These are phyloP conservation scores for Solen grandis DNA, from an alignment of 1,140 invertebrate species.

Conservation along the genomic window DNA sequence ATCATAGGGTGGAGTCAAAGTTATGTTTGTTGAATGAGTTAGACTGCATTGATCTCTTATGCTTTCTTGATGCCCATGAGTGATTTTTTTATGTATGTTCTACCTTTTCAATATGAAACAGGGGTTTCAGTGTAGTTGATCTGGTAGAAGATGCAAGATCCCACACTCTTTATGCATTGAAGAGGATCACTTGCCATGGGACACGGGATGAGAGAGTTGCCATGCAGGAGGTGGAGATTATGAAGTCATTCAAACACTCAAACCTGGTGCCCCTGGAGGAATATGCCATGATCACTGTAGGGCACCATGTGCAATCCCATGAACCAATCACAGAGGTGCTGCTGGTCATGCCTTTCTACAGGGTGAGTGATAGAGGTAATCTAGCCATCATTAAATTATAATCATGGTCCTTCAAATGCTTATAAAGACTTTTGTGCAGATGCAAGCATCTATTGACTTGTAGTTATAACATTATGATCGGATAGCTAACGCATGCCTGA, in stretches of 20 bases:
- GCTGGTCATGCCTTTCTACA: constrained; percentile 90
- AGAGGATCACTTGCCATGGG: constrained; percentile 90
- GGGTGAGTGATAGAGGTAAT: constrained; percentile 83
- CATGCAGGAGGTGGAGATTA: constrained; percentile 88
- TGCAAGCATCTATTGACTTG: too few relatives aligned
- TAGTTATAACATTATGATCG: neutral
- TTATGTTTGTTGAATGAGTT: neutral
- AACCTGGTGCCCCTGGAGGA: constrained; percentile 90
- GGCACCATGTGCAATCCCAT: constrained; percentile 60
- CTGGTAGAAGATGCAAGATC: constrained; percentile 88
- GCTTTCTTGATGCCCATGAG: neutral
- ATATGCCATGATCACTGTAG: constrained; percentile 82
- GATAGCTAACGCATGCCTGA: neutral
- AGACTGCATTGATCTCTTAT: neutral
- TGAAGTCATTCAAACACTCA: constrained; percentile 86
- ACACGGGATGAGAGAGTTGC: constrained; percentile 89
- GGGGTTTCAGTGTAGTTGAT: constrained; percentile 92
- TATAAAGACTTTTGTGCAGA: too few relatives aligned
- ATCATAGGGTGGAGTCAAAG: neutral
- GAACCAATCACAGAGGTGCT: constrained; percentile 85
- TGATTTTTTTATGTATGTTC: neutral
- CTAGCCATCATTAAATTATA: too few relatives aligned
- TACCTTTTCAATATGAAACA: constrained; percentile 79
- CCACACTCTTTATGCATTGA: constrained; percentile 88
- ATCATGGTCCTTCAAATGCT: too few relatives aligned